phyloP scores from a whole-genome alignment of 2,888 invertebrate species.

The Empis livida region DNA sequence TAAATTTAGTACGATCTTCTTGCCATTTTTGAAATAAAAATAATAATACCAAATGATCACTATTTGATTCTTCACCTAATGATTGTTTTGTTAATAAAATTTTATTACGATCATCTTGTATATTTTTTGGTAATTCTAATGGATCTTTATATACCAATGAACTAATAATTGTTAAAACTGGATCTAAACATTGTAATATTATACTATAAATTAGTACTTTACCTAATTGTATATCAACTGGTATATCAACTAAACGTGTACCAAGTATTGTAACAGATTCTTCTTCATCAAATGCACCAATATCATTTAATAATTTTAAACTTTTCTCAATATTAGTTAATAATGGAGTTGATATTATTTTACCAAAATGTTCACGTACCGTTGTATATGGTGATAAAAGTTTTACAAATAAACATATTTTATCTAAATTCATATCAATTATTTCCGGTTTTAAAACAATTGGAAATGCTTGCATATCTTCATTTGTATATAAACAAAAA shows the following conservation, averaged over 20 bases:
- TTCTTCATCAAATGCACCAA: constrained; percentile 72
- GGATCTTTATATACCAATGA: constrained; percentile 61
- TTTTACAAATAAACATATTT: constrained; percentile 75
- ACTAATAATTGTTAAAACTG: constrained; percentile 80
- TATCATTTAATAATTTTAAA: constrained; percentile 50
- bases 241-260: constrained; percentile 74
- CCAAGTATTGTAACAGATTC: constrained; percentile 80
- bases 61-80: constrained; percentile 62
- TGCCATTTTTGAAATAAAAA: constrained; percentile 65
- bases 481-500: constrained; percentile 63
- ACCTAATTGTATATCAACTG: constrained; percentile 78
- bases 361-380: constrained; percentile 68
- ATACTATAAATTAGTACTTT: constrained; percentile 84
- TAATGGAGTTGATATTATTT: constrained; percentile 73
- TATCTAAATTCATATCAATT: constrained; percentile 62
- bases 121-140: constrained; percentile 52
- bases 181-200: constrained; percentile 83
- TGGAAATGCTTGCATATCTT: constrained; percentile 38
- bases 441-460: constrained; percentile 71
- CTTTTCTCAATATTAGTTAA: constrained; percentile 63
- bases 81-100: background rate
- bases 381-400: constrained; percentile 58
- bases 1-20: constrained; percentile 51
- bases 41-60: constrained; percentile 79
- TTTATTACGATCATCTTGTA: constrained; percentile 24